A percentile compares a stretch with the other conserved stretches of the same genome.
These are phyloP conservation scores for Parnassius orleans DNA, from an alignment of 2,888 invertebrate species.

Conservation along the genomic window DNA sequence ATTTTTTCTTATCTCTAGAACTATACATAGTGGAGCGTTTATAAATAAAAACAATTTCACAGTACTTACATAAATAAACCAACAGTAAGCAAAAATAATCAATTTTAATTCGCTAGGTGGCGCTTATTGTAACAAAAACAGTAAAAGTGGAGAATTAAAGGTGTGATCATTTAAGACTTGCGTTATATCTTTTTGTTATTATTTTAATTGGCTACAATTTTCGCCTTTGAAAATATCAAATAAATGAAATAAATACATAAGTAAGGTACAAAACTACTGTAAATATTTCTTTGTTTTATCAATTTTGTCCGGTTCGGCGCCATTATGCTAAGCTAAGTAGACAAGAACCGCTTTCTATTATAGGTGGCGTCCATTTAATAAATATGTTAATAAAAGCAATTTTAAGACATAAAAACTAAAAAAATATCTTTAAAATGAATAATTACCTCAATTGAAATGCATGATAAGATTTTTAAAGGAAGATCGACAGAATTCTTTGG, in stretches of 20 bases:
- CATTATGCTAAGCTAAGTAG: conserved; percentile 32
- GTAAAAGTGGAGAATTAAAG: background rate
- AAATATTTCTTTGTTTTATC: conserved; percentile 15
- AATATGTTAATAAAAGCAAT: background rate
- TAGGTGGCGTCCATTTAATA: conserved; percentile 37
- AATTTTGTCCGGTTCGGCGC: conserved; percentile 29
- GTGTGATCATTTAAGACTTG: too few relatives aligned
- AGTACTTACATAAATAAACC: too few relatives aligned
- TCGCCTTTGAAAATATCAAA: too few relatives aligned
- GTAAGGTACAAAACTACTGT: too few relatives aligned
- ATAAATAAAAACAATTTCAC: too few relatives aligned
- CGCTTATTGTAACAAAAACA: conserved; percentile 26
- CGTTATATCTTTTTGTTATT: too few relatives aligned
- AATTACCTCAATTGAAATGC: conserved; percentile 88
- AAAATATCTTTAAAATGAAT: conserved; percentile 20
- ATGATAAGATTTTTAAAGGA: conserved; percentile 88
- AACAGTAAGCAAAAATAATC: too few relatives aligned
- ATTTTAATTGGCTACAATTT: too few relatives aligned
- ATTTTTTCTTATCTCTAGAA: background rate
- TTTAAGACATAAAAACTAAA: too few relatives aligned
- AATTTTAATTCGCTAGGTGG: conserved; percentile 34
- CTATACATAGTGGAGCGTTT: background rate
- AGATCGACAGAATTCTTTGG: conserved; percentile 84
- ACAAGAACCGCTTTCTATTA: conserved; percentile 23
- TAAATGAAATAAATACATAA: too few relatives aligned